These are phyloP conservation scores for Cossypha niveicapilla DNA, from an alignment of 2,797 vertebrate species.

Conservation along the genomic window DNA sequence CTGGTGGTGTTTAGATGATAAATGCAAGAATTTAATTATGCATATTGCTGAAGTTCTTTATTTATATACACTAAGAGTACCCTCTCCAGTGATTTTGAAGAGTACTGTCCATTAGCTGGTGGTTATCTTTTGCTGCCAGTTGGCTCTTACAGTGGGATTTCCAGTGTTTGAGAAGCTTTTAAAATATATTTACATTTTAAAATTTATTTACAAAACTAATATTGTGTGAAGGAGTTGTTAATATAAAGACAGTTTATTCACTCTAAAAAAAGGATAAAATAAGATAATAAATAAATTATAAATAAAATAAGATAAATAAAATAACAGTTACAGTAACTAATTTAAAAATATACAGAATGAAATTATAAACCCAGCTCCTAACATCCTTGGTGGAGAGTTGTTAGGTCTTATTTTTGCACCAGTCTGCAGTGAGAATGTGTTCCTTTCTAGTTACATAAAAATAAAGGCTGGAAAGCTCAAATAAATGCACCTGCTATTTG, in stretches of 20 bases:
- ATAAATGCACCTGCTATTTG: background rate
- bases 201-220: background rate
- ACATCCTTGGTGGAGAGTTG: background rate
- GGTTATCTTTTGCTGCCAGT: background rate
- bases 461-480: background rate
- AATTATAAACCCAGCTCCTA: background rate
- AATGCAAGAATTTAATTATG: background rate
- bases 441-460: background rate
- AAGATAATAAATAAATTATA: background rate
- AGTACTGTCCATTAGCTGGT: background rate
- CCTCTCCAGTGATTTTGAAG: background rate
- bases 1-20: background rate
- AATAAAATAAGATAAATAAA: background rate
- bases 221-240: background rate
- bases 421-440: background rate
- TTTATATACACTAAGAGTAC: background rate
- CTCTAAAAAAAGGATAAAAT: background rate
- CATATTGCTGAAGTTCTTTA: background rate
- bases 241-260: background rate
- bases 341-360: background rate
- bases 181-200: background rate
- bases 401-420: background rate
- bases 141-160: background rate
- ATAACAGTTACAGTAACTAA: background rate
- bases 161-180: background rate